Evolutionary conservation across 35 echinoderm and acorn worm species (phyloP).

Genomic region (Lytechinus pictus): DNA sequence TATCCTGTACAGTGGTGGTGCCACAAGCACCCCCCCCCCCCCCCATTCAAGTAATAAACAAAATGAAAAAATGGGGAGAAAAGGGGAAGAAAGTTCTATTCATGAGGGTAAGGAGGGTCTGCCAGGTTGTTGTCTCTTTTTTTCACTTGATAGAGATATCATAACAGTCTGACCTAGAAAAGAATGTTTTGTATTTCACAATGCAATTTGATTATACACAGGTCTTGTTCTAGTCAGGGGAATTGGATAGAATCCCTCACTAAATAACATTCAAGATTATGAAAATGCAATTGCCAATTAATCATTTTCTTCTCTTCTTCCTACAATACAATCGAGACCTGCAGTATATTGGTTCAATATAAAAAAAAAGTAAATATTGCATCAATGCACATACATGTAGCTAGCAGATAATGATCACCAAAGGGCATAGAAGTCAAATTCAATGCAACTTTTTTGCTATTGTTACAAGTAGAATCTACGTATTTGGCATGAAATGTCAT

Average conservation of each 20-base stretch:
- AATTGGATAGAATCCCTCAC: not conserved
- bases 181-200: not conserved
- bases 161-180: no score
- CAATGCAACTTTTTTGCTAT: not conserved
- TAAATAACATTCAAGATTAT: not conserved
- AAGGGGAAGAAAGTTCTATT: no score
- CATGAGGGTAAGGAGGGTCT: no score
- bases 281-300: not conserved
- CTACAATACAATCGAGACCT: not conserved
- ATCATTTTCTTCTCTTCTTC: not conserved
- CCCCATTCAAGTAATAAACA: no score
- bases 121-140: no score
- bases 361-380: not conserved
- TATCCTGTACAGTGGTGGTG: not conserved
- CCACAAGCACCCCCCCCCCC: no score
- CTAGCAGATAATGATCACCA: not conserved
- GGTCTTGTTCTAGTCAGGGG: no score
- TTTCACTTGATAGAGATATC: no score
- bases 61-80: no score
- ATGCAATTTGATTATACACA: not conserved
- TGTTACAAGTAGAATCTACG: not conserved
- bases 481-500: not conserved
- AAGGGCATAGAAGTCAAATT: not conserved
- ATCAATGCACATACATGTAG: not conserved
- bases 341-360: not conserved